Base-by-base conservation (phyloP, 2,113 vertebrate species). In the Calyptomena viridis region DNA sequence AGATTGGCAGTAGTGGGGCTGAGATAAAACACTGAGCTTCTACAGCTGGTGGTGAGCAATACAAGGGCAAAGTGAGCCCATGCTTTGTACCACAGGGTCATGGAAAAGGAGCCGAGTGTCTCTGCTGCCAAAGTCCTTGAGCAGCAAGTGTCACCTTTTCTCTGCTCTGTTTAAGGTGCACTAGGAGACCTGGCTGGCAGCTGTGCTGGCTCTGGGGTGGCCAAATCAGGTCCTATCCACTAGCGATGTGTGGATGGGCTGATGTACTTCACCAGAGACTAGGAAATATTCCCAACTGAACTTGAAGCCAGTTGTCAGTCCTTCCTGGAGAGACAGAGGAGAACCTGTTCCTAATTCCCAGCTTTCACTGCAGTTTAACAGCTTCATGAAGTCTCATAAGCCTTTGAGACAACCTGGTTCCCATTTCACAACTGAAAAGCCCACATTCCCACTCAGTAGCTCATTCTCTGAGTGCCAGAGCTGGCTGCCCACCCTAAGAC, bases 1-100 rank as follows among this genome's bases (percentile, higher is more conserved):
- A 19, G 60, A 35, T 55, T 42, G 71, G 33, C 71, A 67, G 37
- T 28, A 22, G 44, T 14, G 8, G 37, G 67, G 40, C 25, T 75
- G 69, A 50, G 86, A 15, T 18, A 23, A 73, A n/a, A 53, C 24
- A 25, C 33, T 4, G 67, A 33, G 31, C 15, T 62, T 27, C 58
- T 40, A 6, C 71, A 83, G 82, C 59, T 66, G 59, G n/a, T 8
- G 53, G 14, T 39, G 58, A 93, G 49, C 75, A 69, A 23, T 1
- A 17, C 0, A 0, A 76, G 15, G 66, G 77, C 62, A 56, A 55
- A 67, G 44, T 0, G 0, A 92, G 37, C 37, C 73, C 84, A 56
- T 0, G 0, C 30, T 28, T 28, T 1, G 3, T 10, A 5, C 40
- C 1, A 4, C 0, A 0, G 58, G 39, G 35, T 12, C 10, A 8